Evolutionary conservation across 2,888 invertebrate species (phyloP), one percentile per base, ranked within the genome.

Genomic region (Carpatolechia fugitivella): DNA sequence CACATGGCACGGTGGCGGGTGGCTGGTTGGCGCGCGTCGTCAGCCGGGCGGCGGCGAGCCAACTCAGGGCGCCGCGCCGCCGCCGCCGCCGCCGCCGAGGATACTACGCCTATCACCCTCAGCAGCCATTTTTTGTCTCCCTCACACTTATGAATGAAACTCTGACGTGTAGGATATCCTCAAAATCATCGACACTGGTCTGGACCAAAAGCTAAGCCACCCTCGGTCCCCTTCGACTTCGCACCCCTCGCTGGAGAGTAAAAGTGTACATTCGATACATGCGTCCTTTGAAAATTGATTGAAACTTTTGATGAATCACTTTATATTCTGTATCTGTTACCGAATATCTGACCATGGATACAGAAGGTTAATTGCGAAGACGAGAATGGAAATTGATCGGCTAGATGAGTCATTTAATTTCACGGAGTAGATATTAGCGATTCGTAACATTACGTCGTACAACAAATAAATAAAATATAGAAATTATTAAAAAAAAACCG

Each of bases 41-140:
- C n/a, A 75, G 71, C 58, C 62, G 66, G 82, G 82, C 78, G 59
- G 82, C 78, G 59, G 57, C 47, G 56, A 77, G 84, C 85, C 85
- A 86, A 77, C 64, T 72, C 67, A n/a, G n/a, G n/a, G n/a, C n/a
- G n/a, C n/a, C n/a, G n/a, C 69, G 61, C 65, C 69, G 72, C 74
- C 71, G 70, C 66, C 70, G 67, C 67, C 69, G 61, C 65, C 69
- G 72, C 74, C 71, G 70, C 66, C 70, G 67, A 72, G 72, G 69
- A 65, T 65, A 60, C 61, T 62, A 60, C 58, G 62, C 61, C 55
- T 56, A 60, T 58, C 60, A 58, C 62, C 59, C 64, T 60, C 57
- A 52, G 53, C 52, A 56, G 56, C 63, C 64, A 60, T 61, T 61
- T 66, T 57, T 56, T 57, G 54, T 64, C 63, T 60, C 66, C 50